phyloP scores from a whole-genome alignment of 2,797 vertebrate species.

The Rallus crepitans region DNA sequence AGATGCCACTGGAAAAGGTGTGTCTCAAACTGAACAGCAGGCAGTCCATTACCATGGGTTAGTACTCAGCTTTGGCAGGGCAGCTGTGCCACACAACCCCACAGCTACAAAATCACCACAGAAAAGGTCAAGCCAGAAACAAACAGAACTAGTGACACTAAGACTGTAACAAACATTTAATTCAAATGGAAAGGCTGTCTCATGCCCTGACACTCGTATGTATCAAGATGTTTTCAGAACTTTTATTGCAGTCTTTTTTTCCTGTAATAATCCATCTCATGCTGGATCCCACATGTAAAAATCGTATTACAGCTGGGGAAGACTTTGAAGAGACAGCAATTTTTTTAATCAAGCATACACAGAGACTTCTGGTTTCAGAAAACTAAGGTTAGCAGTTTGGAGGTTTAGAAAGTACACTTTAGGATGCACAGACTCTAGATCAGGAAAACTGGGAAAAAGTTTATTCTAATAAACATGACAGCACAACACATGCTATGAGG shows the following conservation, averaged over 20 bases:
- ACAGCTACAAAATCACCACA: not conserved
- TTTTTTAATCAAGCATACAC: not conserved
- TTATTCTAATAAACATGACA: not conserved
- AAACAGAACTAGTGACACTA: not conserved
- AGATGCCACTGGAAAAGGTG: not conserved
- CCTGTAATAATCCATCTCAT: not conserved
- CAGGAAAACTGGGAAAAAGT: not conserved
- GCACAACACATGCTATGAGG: not conserved
- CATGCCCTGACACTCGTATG: fast-evolving
- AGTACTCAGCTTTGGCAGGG: not conserved
- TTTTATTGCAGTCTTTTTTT: not conserved
- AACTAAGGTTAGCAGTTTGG: not conserved
- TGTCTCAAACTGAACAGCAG: not conserved
- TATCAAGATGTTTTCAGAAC: not conserved
- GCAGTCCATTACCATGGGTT: not conserved
- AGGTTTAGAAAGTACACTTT: not conserved
- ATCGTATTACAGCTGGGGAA: not conserved
- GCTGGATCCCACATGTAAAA: not conserved
- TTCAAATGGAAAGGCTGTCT: not conserved
- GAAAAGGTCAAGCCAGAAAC: not conserved
- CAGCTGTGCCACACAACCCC: not conserved
- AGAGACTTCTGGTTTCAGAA: not conserved
- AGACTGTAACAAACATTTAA: not conserved
- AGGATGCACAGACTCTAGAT: not conserved
- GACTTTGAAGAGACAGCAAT: not conserved